Percentiles rank a stretch among this genome's conserved stretches.
Evolutionary conservation across 2,797 vertebrate genomes (phyloP).

Genomic region (Chelon labrosus): DNA sequence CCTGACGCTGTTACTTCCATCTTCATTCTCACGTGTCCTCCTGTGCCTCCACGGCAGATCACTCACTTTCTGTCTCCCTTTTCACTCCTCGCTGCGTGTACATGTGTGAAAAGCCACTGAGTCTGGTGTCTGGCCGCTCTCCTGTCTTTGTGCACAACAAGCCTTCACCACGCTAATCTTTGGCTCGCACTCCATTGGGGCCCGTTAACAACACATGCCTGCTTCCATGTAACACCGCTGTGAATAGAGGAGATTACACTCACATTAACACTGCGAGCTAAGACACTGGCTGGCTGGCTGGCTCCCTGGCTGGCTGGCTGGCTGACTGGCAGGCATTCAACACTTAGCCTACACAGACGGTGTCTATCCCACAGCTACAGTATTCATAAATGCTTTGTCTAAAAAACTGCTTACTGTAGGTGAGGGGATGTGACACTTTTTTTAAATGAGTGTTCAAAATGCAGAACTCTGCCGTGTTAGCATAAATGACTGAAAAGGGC

Average conservation of each 20-base stretch:
- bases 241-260: slow-evolving; percentile 71
- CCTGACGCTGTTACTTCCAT: slow-evolving; percentile 23
- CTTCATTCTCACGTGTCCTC: slow-evolving; percentile 24
- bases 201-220: slow-evolving; percentile 61
- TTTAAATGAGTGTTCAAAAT: slow-evolving; percentile 16
- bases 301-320: background rate
- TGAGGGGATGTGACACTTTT: slow-evolving; percentile 19
- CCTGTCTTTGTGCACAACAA: slow-evolving; percentile 62
- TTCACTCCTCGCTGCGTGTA: slow-evolving; percentile 23
- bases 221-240: slow-evolving; percentile 44
- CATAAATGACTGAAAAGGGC: slow-evolving; percentile 3
- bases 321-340: slow-evolving; percentile 38
- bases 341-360: slow-evolving; percentile 35
- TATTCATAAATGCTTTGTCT: slow-evolving; percentile 39
- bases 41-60: slow-evolving; percentile 25
- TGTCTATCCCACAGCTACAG: slow-evolving; percentile 44
- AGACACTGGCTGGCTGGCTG: slow-evolving; percentile 36
- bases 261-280: slow-evolving; percentile 62
- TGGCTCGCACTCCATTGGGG: slow-evolving; percentile 58
- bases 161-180: slow-evolving; percentile 64
- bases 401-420: slow-evolving; percentile 42
- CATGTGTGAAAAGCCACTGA: slow-evolving; percentile 37
- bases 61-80: slow-evolving; percentile 2
- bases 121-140: slow-evolving; percentile 43
- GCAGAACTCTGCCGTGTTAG: slow-evolving; percentile 23